phyloP scores from a whole-genome alignment of 2,797 vertebrate species.

The Phoxinus dragarum region DNA sequence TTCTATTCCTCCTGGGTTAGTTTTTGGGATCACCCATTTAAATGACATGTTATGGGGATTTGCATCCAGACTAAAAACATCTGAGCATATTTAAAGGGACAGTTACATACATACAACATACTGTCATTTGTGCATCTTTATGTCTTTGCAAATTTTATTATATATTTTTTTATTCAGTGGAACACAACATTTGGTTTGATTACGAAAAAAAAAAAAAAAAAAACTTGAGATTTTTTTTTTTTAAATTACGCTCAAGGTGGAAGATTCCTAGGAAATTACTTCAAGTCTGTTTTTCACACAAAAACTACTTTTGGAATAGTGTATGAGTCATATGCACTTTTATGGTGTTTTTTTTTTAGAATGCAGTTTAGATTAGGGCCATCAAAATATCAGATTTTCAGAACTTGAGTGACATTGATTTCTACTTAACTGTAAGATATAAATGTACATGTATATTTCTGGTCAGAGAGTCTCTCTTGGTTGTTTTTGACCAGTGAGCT shows the following conservation, averaged over 20 bases:
- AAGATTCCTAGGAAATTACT: neutral
- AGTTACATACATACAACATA: neutral
- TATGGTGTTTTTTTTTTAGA: neutral
- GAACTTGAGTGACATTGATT: neutral
- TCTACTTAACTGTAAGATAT: neutral
- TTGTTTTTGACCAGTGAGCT: neutral
- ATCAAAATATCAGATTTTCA: neutral
- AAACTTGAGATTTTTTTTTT: neutral
- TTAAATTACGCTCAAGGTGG: neutral
- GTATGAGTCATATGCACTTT: neutral
- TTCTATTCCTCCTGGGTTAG: constrained; percentile 36
- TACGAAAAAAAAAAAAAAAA: neutral
- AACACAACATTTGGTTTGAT: neutral
- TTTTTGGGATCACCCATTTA: constrained; percentile 52
- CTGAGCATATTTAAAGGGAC: neutral
- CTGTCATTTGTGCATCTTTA: neutral
- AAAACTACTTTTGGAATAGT: neutral
- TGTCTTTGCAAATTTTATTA: neutral
- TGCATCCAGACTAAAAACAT: constrained; percentile 6
- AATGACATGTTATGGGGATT: constrained; percentile 42
- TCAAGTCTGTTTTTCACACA: neutral
- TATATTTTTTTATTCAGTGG: neutral
- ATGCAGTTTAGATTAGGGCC: neutral
- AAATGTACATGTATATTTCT: neutral
- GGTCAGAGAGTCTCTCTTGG: neutral